Percentiles rank a stretch among this genome's conserved stretches.
These are phyloP conservation scores for Drosophila conformis DNA, from an alignment of 2,888 invertebrate species.

Conservation along the genomic window DNA sequence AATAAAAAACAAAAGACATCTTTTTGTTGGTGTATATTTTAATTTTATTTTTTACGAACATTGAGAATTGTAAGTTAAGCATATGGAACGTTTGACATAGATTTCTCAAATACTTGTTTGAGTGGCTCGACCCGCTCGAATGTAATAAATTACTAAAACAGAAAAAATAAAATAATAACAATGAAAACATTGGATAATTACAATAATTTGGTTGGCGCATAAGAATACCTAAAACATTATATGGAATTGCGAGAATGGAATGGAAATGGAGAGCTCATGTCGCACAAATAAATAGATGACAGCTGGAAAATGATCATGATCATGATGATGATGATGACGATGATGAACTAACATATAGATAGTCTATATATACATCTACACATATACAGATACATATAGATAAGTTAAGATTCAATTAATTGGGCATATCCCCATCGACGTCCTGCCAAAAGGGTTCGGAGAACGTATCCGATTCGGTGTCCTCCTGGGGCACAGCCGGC, in stretches of 20 bases:
- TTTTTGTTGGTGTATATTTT: background rate
- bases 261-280: background rate
- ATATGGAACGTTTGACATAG: slow-evolving; percentile 15
- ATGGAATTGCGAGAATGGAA: slow-evolving; percentile 11
- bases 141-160: slow-evolving; percentile 5
- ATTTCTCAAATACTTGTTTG: slow-evolving; percentile 18
- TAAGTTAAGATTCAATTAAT: slow-evolving; percentile 31
- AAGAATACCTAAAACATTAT: background rate
- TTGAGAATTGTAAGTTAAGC: background rate
- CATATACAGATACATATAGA: background rate
- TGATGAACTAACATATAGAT: background rate
- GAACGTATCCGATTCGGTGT: slow-evolving; percentile 85
- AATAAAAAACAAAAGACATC: background rate
- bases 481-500: slow-evolving; percentile 82
- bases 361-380: slow-evolving; percentile 4
- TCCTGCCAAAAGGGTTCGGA: slow-evolving; percentile 88
- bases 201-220: background rate
- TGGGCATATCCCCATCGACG: slow-evolving; percentile 86
- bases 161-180: background rate
- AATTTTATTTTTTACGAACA: slow-evolving; percentile 23
- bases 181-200: slow-evolving; percentile 1
- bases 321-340: background rate
- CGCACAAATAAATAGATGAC: background rate
- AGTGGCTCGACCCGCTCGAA: slow-evolving; percentile 5
- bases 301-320: background rate